Percentiles rank a stretch among this genome's conserved stretches.
phyloP scores from a whole-genome alignment of 2,797 vertebrate species.

The Sciurus carolinensis region DNA sequence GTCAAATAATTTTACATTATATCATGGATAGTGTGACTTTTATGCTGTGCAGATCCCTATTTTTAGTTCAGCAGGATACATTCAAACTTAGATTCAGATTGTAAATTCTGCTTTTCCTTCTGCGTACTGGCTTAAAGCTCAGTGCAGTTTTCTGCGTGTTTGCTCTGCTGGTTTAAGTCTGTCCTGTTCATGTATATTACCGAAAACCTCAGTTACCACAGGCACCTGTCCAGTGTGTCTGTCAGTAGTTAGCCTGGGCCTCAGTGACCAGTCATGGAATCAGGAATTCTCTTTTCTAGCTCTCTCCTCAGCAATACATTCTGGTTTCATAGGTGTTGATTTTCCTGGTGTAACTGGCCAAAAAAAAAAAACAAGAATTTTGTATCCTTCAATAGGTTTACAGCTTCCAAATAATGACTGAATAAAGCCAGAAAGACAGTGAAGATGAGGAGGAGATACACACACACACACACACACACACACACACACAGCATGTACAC shows the following conservation, averaged over 20 bases:
- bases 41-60: neutral
- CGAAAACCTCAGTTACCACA: fast-evolving
- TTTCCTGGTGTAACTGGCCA: neutral
- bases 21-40: neutral
- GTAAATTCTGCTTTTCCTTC: neutral
- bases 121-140: neutral
- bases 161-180: neutral
- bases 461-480: neutral
- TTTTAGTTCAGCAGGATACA: neutral
- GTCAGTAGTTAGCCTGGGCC: fast-evolving
- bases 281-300: neutral
- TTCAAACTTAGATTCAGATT: neutral
- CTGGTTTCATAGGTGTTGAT: neutral
- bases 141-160: neutral
- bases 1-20: neutral
- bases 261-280: neutral
- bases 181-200: fast-evolving
- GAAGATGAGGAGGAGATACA: neutral
- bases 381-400: neutral
- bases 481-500: neutral
- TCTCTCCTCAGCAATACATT: neutral
- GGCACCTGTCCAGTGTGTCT: too few species aligned
- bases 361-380: neutral
- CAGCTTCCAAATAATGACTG: neutral
- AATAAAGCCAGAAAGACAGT: neutral